phyloP scores from a whole-genome alignment of 2,113 vertebrate genomes.

The Barbus barbus region DNA sequence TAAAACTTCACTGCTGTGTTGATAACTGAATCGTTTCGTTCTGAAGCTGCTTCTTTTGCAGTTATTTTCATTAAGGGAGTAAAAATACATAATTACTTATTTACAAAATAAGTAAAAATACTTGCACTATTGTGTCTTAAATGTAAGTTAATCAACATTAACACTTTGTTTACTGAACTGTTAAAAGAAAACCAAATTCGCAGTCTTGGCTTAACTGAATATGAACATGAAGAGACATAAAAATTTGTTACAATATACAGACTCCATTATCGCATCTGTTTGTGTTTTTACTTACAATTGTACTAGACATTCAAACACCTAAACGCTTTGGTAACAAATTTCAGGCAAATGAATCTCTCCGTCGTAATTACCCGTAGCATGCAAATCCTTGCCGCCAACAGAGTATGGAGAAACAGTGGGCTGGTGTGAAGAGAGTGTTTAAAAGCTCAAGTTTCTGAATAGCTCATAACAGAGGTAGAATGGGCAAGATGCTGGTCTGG shows the following conservation, averaged over 20 bases:
- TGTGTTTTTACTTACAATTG: not conserved
- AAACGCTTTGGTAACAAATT: slow-evolving; percentile 50
- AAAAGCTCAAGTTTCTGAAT: not conserved
- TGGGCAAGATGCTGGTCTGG: slow-evolving; percentile 35
- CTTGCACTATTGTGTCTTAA: too few species aligned
- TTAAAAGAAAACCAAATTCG: too few species aligned
- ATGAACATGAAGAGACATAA: not conserved
- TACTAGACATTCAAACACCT: slow-evolving; percentile 35
- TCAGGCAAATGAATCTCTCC: slow-evolving; percentile 64
- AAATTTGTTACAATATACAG: not conserved
- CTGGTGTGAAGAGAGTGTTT: not conserved
- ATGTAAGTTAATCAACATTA: too few species aligned
- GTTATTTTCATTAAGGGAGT: too few species aligned
- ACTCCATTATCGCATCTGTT: not conserved
- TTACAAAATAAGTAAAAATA: too few species aligned
- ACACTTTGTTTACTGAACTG: too few species aligned
- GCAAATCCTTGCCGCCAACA: slow-evolving; percentile 53
- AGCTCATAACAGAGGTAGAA: not conserved
- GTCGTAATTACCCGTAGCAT: slow-evolving; percentile 48
- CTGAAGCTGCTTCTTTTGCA: too few species aligned
- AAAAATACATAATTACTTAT: too few species aligned
- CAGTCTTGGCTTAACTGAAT: too few species aligned
- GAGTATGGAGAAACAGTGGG: slow-evolving; percentile 19
- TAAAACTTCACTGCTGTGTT: too few species aligned
- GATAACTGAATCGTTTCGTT: too few species aligned